A percentile compares a stretch with the other conserved stretches of the same genome.
These are phyloP conservation scores for Bovichtus variegatus DNA, from an alignment of 2,797 vertebrate species.

Conservation along the genomic window DNA sequence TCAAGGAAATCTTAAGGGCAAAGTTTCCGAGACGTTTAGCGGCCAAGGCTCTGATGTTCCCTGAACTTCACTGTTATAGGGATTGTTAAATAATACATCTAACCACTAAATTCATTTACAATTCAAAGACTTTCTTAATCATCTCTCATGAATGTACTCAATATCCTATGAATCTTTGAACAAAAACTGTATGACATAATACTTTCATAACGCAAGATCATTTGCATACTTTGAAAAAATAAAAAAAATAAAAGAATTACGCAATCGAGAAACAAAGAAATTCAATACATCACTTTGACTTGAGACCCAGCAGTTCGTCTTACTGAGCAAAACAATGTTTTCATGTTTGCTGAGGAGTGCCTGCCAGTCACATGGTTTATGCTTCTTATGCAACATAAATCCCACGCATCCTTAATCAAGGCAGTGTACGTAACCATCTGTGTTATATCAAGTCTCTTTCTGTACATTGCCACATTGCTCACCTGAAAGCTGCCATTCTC, in stretches of 20 bases:
- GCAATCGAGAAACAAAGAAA: too few species aligned
- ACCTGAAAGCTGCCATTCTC: neutral
- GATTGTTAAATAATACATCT: neutral
- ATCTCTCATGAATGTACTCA: neutral
- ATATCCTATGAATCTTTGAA: neutral
- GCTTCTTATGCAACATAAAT: neutral
- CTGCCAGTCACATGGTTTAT: neutral
- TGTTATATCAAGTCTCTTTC: neutral
- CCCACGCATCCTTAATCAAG: neutral
- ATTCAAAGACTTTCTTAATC: neutral
- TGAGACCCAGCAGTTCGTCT: neutral
- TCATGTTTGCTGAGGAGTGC: neutral
- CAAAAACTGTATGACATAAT: too few species aligned
- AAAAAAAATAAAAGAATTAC: neutral
- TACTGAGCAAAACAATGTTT: neutral
- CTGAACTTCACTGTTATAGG: neutral
- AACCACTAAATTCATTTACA: neutral
- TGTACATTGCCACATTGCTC: neutral
- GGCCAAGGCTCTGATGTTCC: neutral
- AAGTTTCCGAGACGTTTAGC: slow-evolving; percentile 28
- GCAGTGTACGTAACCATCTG: too few species aligned
- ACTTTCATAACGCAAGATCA: too few species aligned
- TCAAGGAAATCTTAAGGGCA: slow-evolving; percentile 9
- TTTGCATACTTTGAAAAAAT: neutral
- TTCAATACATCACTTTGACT: neutral